Evolutionary conservation across 1,140 invertebrate genomes (phyloP).

Genomic region (Fopius arisanus): DNA sequence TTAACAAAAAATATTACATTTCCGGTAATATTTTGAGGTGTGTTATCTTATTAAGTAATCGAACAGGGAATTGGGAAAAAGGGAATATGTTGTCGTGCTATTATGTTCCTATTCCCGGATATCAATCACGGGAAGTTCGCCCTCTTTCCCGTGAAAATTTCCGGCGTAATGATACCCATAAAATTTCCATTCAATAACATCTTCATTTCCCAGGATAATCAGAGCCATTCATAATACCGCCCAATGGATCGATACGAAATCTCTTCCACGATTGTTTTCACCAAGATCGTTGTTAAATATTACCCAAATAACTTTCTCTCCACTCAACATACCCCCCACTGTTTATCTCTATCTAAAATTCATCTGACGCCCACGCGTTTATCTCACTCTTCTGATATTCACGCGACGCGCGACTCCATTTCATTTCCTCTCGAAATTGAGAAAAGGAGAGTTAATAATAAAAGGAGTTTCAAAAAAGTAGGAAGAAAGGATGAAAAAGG

Average conservation of each 20-base stretch:
- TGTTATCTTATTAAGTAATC: no score
- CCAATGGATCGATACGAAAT: not conserved
- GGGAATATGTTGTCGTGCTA: no score
- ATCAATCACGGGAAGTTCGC: no score
- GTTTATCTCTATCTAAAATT: slow-evolving; percentile 2
- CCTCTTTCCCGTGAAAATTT: no score
- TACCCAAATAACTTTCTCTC: slow-evolving; percentile 23
- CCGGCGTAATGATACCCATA: no score
- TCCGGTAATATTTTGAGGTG: no score
- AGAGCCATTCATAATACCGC: no score
- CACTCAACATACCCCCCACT: not conserved
- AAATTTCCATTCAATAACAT: no score
- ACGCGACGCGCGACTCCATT: not conserved
- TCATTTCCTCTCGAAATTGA: slow-evolving; percentile 23
- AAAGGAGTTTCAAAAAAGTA: not conserved
- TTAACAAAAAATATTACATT: no score
- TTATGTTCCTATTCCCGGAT: no score
- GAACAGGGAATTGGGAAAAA: no score
- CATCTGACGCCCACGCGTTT: slow-evolving; percentile 16
- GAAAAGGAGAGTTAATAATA: not conserved
- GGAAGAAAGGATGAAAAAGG: slow-evolving; percentile 1
- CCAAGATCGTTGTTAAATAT: slow-evolving; percentile 9
- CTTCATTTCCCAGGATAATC: no score
- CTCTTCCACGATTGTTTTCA: not conserved
- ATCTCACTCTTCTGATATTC: not conserved